phyloP scores from a whole-genome alignment of 2,113 vertebrate species.

The Heliornis fulica region DNA sequence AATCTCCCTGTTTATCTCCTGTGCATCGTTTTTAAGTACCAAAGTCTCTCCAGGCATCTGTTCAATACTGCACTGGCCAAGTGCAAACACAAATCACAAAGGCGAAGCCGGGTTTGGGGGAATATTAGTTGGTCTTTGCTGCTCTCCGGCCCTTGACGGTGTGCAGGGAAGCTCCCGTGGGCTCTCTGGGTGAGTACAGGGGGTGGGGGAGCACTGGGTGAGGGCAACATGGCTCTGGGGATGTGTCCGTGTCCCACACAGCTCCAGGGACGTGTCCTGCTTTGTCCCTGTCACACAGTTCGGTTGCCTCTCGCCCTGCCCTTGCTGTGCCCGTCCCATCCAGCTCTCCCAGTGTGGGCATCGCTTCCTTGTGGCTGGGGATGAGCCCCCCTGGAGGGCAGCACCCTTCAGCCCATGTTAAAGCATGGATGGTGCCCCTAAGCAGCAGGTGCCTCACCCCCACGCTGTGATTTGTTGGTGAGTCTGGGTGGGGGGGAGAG shows the following conservation, averaged over 20 bases:
- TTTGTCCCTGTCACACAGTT: background rate
- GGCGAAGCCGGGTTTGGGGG: background rate
- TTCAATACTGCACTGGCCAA: background rate
- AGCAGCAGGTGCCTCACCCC: constrained; percentile 68
- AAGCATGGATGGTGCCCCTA: constrained; percentile 64
- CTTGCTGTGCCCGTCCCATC: background rate
- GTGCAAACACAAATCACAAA: background rate
- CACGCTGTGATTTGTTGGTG: constrained; percentile 69
- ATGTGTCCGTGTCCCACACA: no score
- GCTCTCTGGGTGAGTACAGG: accelerated
- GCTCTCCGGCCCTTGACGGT: constrained; percentile 36
- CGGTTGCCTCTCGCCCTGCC: background rate
- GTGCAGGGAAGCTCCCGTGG: background rate
- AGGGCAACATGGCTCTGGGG: accelerated
- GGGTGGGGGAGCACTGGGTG: accelerated
- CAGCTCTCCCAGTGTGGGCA: constrained; percentile 38
- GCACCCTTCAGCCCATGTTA: constrained; percentile 70
- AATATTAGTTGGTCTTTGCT: background rate
- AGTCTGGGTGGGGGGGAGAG: background rate
- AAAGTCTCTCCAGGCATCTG: constrained; percentile 1
- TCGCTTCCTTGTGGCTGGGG: no score
- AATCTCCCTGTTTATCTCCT: constrained; percentile 49
- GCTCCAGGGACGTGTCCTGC: background rate
- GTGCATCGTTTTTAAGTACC: background rate
- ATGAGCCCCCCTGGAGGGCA: constrained; percentile 69